phyloP scores from a whole-genome alignment of 1,140 invertebrate species.

The Cecropterus lyciades region DNA sequence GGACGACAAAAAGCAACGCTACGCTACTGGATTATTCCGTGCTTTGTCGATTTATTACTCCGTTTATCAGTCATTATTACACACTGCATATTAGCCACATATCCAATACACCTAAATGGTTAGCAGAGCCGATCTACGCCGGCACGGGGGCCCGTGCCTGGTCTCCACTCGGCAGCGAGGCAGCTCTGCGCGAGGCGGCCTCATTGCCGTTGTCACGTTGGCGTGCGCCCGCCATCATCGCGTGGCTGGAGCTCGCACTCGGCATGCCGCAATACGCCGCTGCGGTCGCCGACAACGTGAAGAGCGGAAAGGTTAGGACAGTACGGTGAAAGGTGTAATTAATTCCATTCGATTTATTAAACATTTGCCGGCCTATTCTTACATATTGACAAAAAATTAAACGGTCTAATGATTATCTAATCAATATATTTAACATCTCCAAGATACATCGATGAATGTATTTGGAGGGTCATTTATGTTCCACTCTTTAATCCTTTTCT shows the following conservation, averaged over 20 bases:
- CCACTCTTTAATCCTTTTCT: not conserved
- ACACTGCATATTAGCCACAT: too few relatives aligned
- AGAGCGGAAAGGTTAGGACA: constrained; percentile 93
- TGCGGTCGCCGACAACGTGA: constrained; percentile 95
- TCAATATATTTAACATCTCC: too few relatives aligned
- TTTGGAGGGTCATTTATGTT: too few relatives aligned
- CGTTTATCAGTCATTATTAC: too few relatives aligned
- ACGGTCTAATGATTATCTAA: too few relatives aligned
- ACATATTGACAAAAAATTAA: too few relatives aligned
- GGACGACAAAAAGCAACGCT: too few relatives aligned
- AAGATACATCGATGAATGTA: too few relatives aligned
- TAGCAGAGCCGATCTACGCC: constrained; percentile 76
- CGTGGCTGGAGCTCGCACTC: constrained; percentile 96
- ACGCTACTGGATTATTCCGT: too few relatives aligned
- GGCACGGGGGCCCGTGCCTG: constrained; percentile 85
- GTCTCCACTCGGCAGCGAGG: constrained; percentile 89
- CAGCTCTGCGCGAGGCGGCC: constrained; percentile 92
- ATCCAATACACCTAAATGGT: not conserved
- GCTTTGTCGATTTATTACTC: too few relatives aligned
- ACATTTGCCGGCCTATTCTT: too few relatives aligned
- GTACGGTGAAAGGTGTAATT: not conserved
- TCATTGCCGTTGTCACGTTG: constrained; percentile 95
- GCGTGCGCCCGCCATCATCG: constrained; percentile 95
- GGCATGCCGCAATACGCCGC: constrained; percentile 97
- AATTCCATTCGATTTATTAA: not conserved